These are phyloP conservation scores for Etheostoma nigrum DNA, from an alignment of 2,797 vertebrate species.

Conservation along the genomic window DNA sequence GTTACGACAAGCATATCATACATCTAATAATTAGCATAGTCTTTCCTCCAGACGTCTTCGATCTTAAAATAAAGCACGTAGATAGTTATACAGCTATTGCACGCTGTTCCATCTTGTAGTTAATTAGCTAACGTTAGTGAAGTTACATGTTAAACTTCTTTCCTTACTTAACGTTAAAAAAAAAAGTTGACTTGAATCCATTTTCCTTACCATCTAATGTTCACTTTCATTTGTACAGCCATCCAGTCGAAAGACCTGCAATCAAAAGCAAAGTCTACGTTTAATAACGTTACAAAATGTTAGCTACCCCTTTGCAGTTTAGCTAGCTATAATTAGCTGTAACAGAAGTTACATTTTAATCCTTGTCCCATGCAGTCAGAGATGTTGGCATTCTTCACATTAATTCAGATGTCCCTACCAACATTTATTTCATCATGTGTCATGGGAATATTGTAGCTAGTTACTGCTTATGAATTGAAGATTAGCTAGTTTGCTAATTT, in stretches of 20 bases:
- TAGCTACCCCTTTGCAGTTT: too few relatives aligned
- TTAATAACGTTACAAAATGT: too few relatives aligned
- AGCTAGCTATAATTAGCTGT: too few relatives aligned
- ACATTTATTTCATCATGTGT: slow-evolving; percentile 82
- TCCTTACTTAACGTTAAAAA: too few relatives aligned
- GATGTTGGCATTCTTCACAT: slow-evolving; percentile 83
- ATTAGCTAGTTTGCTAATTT: neutral
- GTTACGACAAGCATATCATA: fast-evolving
- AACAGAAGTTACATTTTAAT: too few relatives aligned
- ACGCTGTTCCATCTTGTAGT: fast-evolving
- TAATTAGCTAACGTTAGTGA: too few relatives aligned
- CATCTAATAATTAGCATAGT: neutral
- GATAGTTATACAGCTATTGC: fast-evolving
- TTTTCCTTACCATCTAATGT: neutral
- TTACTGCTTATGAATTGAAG: fast-evolving
- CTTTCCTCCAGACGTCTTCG: fast-evolving
- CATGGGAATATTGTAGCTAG: slow-evolving; percentile 5
- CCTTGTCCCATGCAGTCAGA: slow-evolving; percentile 73
- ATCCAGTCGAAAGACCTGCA: neutral
- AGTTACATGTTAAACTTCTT: too few relatives aligned
- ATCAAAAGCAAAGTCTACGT: too few relatives aligned
- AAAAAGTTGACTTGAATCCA: neutral
- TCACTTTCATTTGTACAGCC: neutral
- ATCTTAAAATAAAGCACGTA: too few relatives aligned
- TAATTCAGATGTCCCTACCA: slow-evolving; percentile 89